Conservation (phyloP, 2,113 vertebrate species). For the Barnardius zonarius region DNA sequence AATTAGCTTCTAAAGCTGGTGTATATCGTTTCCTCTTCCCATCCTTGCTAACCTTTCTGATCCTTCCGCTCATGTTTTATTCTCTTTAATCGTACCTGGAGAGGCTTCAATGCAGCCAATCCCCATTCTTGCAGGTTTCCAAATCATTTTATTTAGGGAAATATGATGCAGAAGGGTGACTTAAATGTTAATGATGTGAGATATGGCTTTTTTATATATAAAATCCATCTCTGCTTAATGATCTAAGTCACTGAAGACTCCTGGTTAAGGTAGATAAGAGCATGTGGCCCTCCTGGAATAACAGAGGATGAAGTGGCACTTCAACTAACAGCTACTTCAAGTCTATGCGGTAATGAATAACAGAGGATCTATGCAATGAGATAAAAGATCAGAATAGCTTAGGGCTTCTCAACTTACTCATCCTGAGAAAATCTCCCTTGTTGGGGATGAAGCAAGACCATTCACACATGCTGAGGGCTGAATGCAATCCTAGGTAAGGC, state of each 20-base stretch:
- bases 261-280: background rate
- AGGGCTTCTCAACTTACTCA: background rate
- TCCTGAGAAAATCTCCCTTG: background rate
- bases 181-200: slow-evolving; percentile 11
- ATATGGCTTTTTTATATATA: background rate
- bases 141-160: background rate
- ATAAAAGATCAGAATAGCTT: background rate
- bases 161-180: background rate
- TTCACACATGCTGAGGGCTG: background rate
- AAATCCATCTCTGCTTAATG: slow-evolving; percentile 32
- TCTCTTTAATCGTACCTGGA: background rate
- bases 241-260: background rate
- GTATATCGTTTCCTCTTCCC: background rate
- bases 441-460: background rate
- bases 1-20: background rate
- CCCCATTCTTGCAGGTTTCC: background rate
- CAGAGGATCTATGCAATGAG: background rate
- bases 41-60: background rate
- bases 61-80: background rate
- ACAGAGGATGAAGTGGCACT: background rate
- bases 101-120: background rate
- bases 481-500: background rate
- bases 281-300: background rate
- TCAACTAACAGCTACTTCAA: background rate
- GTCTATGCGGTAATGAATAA: background rate